Base-by-base conservation (phyloP, 1,140 invertebrate genomes). In the Drosophila santomea region DNA sequence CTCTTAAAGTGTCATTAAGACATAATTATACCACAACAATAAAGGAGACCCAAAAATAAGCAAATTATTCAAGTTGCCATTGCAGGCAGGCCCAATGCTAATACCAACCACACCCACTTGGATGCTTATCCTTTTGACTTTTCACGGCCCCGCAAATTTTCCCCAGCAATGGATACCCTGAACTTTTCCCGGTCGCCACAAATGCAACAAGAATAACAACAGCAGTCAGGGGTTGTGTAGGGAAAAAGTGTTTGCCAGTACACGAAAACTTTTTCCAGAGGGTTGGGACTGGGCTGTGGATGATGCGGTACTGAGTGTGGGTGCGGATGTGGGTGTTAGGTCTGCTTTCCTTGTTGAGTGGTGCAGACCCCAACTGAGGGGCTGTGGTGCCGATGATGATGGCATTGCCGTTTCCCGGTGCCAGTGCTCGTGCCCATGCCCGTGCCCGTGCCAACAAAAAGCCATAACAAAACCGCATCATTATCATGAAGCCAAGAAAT, bases 401-500 rank as follows among this genome's bases (percentile, higher is more conserved):
- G 64, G 66, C 67, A 50, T 52, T 39, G 43, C 54, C 50, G 48
- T 52, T 62, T 62, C 51, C 41, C 28, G 28, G 54, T 67, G 57
- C 41, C 28, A 23, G 54, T 67, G 57, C 41, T 57, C 62, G 62
- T 78, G 1, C 20, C 2, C 20, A 1, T 20, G 1, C 20, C 2
- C 20, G 20, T 20, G 79, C 74, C 61, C 62, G 69, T 78, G 79
- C 74, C 79, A 82, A 69, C 79, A 74, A 78, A 82, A 82, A 83
- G 68, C 80, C 71, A 77, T 78, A 78, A 74, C 80, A 74, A 82
- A 82, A 82, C 79, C 79, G 79, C 79, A 82, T 82, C 74, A 82
- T 82, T 82, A 82, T 82, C 79, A 77, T 78, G 68, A 78, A 67
- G 67, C 68, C 79, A 82, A 74, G 79, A 74, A 82, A 78, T 82